These are phyloP conservation scores for Linnaemya vulpina DNA, from an alignment of 2,888 invertebrate genomes.

Conservation along the genomic window DNA sequence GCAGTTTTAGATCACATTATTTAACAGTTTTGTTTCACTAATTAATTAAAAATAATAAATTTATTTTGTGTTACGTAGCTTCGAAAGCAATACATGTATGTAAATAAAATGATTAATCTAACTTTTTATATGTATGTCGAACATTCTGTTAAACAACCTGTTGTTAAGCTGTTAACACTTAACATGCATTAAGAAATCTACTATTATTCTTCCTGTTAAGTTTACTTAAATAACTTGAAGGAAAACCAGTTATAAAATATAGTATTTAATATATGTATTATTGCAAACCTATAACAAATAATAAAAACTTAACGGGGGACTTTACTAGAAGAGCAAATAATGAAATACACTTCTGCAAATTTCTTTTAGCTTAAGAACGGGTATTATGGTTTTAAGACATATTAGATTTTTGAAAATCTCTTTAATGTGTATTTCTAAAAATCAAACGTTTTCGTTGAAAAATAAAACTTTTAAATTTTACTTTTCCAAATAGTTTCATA, in stretches of 20 bases:
- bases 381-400: not conserved
- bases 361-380: not conserved
- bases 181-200: not conserved
- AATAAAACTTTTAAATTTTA: not conserved
- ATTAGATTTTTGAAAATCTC: not conserved
- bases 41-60: not conserved
- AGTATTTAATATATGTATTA: not conserved
- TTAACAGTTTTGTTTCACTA: constrained; percentile 24
- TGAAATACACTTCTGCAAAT: not conserved
- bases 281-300: not conserved
- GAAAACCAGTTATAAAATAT: no score
- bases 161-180: constrained; percentile 16
- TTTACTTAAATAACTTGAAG: no score
- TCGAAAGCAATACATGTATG: no score
- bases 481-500: not conserved
- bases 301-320: not conserved
- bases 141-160: constrained; percentile 35
- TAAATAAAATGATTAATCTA: no score
- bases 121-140: not conserved
- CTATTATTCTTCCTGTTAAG: no score
- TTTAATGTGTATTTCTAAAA: not conserved
- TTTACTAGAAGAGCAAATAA: not conserved
- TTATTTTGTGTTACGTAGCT: not conserved
- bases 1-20: constrained; percentile 26
- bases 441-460: not conserved